A percentile compares a stretch with the other conserved stretches of the same genome.
Conservation (phyloP, 1,140 invertebrate genomes). For the Babylonia areolata region DNA sequence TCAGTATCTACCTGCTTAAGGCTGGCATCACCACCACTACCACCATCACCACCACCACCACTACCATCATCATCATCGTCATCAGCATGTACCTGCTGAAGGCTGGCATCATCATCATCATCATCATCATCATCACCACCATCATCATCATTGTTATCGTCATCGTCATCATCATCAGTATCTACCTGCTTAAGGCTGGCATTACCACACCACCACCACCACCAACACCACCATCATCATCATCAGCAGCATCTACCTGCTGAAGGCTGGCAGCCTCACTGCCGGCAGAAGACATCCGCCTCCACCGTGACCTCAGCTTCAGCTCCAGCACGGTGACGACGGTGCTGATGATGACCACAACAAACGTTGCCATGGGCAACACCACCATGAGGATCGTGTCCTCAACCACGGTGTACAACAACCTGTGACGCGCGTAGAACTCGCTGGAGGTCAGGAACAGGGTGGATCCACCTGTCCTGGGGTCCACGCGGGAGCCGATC, state of each 20-base stretch:
- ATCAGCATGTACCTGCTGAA: no score
- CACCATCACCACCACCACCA: no score
- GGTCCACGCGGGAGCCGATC: background rate
- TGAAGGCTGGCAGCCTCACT: background rate
- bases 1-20: no score
- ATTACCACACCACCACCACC: no score
- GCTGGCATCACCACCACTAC: no score
- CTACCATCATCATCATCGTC: no score
- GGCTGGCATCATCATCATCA: no score
- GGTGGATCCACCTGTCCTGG: background rate
- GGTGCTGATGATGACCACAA: background rate
- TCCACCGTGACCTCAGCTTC: background rate
- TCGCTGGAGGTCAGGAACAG: background rate
- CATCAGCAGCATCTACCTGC: background rate
- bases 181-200: background rate
- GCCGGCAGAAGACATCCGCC: background rate
- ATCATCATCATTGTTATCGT: no score
- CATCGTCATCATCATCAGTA: no score
- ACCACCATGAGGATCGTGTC: background rate
- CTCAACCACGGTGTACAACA: background rate
- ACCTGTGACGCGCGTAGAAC: background rate
- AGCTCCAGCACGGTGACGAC: conserved; percentile 27
- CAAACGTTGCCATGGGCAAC: background rate
- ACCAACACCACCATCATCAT: no score
- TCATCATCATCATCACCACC: no score